These are phyloP conservation scores for Furcifer pardalis DNA, from an alignment of 2,797 vertebrate species.

Conservation along the genomic window DNA sequence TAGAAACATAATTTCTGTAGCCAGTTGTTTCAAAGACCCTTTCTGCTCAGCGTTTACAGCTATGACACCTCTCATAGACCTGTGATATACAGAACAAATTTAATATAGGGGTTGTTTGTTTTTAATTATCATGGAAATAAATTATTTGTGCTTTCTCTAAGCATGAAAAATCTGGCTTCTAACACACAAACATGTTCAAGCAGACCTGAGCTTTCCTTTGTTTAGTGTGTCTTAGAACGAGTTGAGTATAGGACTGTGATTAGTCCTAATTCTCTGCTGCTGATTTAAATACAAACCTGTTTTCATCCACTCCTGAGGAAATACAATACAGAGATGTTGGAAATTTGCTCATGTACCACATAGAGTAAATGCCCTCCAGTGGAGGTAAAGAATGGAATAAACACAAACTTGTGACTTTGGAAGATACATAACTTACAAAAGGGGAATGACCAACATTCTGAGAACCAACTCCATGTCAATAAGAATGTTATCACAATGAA, in stretches of 20 bases:
- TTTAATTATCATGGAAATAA: neutral
- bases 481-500: slow-evolving; percentile 17
- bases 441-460: rapidly evolving
- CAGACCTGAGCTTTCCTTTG: neutral
- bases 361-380: slow-evolving; percentile 33
- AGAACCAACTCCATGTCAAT: slow-evolving; percentile 10
- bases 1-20: neutral
- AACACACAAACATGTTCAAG: neutral
- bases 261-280: no score
- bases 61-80: neutral
- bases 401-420: slow-evolving; percentile 2
- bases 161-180: slow-evolving; percentile 24
- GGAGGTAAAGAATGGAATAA: neutral
- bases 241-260: neutral
- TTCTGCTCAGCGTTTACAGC: neutral
- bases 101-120: no score
- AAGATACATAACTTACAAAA: neutral
- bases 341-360: neutral
- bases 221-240: neutral
- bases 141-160: rapidly evolving
- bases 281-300: slow-evolving; percentile 6
- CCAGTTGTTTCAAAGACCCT: neutral
- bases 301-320: slow-evolving; percentile 25
- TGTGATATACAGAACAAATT: neutral
- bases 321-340: slow-evolving; percentile 9